These are phyloP conservation scores for Rhagophthalmus giganteus DNA, from an alignment of 2,888 invertebrate species.

Conservation along the genomic window DNA sequence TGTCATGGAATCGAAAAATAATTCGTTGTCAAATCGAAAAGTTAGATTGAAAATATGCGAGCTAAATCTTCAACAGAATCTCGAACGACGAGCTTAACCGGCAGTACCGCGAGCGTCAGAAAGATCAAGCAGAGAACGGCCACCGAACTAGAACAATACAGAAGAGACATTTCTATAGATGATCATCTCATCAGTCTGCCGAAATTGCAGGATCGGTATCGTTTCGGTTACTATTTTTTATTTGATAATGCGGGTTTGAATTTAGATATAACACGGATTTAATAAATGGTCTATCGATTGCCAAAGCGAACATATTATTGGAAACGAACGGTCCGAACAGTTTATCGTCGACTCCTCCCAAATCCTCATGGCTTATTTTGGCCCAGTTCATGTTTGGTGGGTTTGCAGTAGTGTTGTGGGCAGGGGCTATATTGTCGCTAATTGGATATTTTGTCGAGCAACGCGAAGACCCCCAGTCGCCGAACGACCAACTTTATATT, in stretches of 20 bases:
- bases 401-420: slow-evolving; percentile 72
- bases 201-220: slow-evolving; percentile 38
- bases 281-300: slow-evolving; percentile 59
- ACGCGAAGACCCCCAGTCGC: slow-evolving; percentile 10
- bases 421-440: slow-evolving; percentile 65
- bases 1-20: too few relatives aligned
- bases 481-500: slow-evolving; percentile 29
- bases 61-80: too few relatives aligned
- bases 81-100: too few relatives aligned
- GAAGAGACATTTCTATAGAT: slow-evolving; percentile 42
- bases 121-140: slow-evolving; percentile 26
- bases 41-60: too few relatives aligned
- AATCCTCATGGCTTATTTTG: slow-evolving; percentile 67
- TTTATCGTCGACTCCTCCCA: slow-evolving; percentile 62
- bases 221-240: neutral
- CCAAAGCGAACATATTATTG: slow-evolving; percentile 59
- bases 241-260: neutral
- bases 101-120: neutral
- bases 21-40: too few relatives aligned
- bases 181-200: slow-evolving; percentile 42
- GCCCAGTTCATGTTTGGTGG: slow-evolving; percentile 70
- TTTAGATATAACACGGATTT: slow-evolving; percentile 55
- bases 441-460: slow-evolving; percentile 58
- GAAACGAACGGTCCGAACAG: slow-evolving; percentile 64
- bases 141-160: slow-evolving; percentile 38